These are phyloP conservation scores for Onychorhynchus coronatus DNA, from an alignment of 2,113 vertebrate genomes.

Conservation along the genomic window DNA sequence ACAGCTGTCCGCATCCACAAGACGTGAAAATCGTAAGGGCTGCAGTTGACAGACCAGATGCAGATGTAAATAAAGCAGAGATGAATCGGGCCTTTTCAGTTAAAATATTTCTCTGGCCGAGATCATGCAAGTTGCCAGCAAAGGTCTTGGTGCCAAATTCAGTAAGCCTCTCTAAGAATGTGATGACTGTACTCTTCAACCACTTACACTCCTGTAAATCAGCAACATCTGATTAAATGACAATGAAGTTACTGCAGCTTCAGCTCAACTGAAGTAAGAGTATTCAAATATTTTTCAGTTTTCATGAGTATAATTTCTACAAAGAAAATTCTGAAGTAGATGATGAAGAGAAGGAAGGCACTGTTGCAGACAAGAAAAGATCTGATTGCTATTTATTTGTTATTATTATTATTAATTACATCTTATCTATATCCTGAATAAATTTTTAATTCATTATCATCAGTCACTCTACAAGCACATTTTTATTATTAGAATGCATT, in stretches of 20 bases:
- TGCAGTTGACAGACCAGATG: neutral
- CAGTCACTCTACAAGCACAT: neutral
- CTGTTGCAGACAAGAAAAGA: neutral
- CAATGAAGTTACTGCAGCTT: neutral
- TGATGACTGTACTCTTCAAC: constrained; percentile 25
- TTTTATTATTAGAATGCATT: constrained; percentile 22
- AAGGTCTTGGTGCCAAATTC: constrained; percentile 3
- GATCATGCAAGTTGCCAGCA: neutral
- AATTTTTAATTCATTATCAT: neutral
- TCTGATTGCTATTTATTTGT: neutral
- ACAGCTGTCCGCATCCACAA: neutral
- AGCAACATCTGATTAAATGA: constrained; percentile 35
- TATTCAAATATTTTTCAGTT: neutral
- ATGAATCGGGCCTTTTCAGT: constrained; percentile 2
- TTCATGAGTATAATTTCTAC: neutral
- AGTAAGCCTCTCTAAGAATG: constrained; percentile 21
- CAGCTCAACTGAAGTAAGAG: neutral
- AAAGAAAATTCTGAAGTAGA: neutral
- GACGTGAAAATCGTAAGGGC: neutral
- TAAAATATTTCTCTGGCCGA: neutral
- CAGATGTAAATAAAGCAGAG: neutral
- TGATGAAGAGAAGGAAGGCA: neutral
- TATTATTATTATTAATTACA: neutral
- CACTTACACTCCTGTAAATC: constrained; percentile 37
- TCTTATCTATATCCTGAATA: neutral